Conservation (phyloP, 2,888 invertebrate species). For the Chironomus riparius region DNA sequence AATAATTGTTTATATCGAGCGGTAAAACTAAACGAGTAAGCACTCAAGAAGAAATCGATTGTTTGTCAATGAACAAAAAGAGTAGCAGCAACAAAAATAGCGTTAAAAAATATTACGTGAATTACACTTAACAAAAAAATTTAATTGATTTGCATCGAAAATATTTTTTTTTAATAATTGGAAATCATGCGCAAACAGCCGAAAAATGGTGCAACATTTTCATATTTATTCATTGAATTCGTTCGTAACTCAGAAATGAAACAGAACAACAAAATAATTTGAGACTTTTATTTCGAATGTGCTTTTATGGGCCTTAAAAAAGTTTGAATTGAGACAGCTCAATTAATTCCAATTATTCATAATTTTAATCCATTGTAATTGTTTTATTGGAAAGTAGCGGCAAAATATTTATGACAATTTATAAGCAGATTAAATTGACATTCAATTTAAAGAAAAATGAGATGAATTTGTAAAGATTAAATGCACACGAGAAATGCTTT, state of each 20-base stretch:
- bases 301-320: not conserved
- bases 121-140: not conserved
- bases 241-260: too few relatives aligned
- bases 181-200: not conserved
- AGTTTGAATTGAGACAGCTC: not conserved
- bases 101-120: not conserved
- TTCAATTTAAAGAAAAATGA: not conserved
- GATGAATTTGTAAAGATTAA: not conserved
- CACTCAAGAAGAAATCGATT: not conserved
- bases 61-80: not conserved
- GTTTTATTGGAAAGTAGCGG: not conserved
- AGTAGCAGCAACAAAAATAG: not conserved
- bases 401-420: not conserved
- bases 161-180: not conserved
- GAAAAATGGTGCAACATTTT: not conserved
- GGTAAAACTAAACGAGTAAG: too few relatives aligned
- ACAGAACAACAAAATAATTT: too few relatives aligned
- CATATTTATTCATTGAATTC: too few relatives aligned
- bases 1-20: too few relatives aligned
- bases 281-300: not conserved
- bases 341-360: not conserved
- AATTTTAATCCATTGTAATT: not conserved
- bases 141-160: not conserved
- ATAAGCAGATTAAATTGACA: constrained; percentile 12
- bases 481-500: not conserved